Evolutionary conservation across 2,113 vertebrate genomes (phyloP).

Genomic region (Tetrax tetrax): DNA sequence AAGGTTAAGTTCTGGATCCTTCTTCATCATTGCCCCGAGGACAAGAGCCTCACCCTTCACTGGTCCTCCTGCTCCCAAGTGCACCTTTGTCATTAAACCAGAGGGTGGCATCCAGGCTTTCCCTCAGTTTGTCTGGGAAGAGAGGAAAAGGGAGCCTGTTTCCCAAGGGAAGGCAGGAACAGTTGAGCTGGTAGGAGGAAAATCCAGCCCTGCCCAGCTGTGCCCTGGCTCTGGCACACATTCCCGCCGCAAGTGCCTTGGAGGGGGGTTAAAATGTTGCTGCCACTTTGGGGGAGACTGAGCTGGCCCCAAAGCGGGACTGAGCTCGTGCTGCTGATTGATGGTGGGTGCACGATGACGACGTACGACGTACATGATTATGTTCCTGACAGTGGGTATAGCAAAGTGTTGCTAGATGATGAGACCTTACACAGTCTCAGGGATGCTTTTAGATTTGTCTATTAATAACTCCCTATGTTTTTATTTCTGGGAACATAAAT

Average conservation of each 20-base stretch:
- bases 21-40: neutral
- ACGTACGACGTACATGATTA: neutral
- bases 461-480: conserved; percentile 32
- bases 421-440: neutral
- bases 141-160: neutral
- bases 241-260: neutral
- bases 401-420: neutral
- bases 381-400: neutral
- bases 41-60: neutral
- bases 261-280: neutral
- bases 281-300: neutral
- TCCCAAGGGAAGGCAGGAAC: neutral
- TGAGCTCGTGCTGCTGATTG: neutral
- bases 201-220: neutral
- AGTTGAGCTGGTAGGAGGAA: neutral
- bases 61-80: neutral
- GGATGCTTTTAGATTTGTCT: conserved; percentile 4
- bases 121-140: neutral
- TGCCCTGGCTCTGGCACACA: neutral
- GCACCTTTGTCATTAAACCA: neutral
- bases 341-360: neutral
- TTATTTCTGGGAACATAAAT: conserved; percentile 22
- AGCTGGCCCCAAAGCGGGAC: neutral
- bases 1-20: neutral
- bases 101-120: neutral